These are phyloP conservation scores for Nasonia vitripennis DNA, from an alignment of 1,140 invertebrate species.

Conservation along the genomic window DNA sequence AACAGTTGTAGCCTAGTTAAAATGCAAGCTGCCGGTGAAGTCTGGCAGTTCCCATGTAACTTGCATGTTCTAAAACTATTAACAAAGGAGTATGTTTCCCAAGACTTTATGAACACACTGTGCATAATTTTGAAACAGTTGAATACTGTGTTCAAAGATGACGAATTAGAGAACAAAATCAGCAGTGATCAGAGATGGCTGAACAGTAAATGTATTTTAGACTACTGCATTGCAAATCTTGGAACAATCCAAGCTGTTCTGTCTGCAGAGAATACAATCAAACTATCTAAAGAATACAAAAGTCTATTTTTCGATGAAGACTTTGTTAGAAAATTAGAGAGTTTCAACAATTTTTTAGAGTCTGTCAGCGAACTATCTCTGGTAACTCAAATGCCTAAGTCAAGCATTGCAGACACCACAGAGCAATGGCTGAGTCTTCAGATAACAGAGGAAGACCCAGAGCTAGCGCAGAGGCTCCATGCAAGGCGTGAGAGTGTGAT, in stretches of 20 bases:
- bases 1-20: slow-evolving; percentile 38
- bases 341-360: slow-evolving; percentile 41
- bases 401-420: slow-evolving; percentile 48
- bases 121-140: slow-evolving; percentile 49
- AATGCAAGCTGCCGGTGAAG: slow-evolving; percentile 9
- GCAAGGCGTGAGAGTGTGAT: slow-evolving; percentile 28
- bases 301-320: slow-evolving; percentile 47
- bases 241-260: slow-evolving; percentile 43
- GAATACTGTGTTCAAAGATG: slow-evolving; percentile 42
- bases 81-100: slow-evolving; percentile 42
- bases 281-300: slow-evolving; percentile 47
- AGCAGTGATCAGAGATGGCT: slow-evolving; percentile 37
- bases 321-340: slow-evolving; percentile 46
- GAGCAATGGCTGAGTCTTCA: slow-evolving; percentile 49
- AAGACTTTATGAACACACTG: slow-evolving; percentile 49
- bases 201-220: slow-evolving; percentile 39
- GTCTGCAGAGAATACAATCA: slow-evolving; percentile 34
- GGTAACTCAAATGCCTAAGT: slow-evolving; percentile 28
- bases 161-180: slow-evolving; percentile 39
- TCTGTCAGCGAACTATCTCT: slow-evolving; percentile 39
- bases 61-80: slow-evolving; percentile 37
- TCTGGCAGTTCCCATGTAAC: slow-evolving; percentile 50
- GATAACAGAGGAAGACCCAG: slow-evolving; percentile 30
- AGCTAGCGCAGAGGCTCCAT: slow-evolving; percentile 30
- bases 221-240: slow-evolving; percentile 45